These are phyloP conservation scores for Argya squamiceps DNA, from an alignment of 2,797 vertebrate species.

Conservation along the genomic window DNA sequence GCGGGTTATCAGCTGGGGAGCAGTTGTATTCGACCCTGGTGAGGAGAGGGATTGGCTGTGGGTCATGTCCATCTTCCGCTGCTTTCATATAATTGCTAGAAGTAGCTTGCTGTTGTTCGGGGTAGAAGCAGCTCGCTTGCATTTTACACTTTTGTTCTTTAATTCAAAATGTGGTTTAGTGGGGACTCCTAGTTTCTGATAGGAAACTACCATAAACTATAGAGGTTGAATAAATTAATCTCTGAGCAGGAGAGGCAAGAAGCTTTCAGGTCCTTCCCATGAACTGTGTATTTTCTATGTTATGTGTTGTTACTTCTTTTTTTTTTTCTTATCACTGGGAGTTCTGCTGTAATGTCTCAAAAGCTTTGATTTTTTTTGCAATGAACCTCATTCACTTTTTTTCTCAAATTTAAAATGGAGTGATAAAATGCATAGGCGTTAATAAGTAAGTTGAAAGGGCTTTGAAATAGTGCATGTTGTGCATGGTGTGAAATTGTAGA, in stretches of 20 bases:
- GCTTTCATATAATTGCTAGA: neutral
- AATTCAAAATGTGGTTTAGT: neutral
- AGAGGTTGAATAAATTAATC: neutral
- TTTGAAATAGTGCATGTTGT: constrained; percentile 35
- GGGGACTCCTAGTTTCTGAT: neutral
- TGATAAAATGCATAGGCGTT: neutral
- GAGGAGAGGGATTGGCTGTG: neutral
- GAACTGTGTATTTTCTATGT: neutral
- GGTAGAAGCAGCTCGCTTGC: neutral
- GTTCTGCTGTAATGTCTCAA: neutral
- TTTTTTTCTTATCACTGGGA: neutral
- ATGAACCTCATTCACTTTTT: neutral
- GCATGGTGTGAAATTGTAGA: constrained; percentile 14
- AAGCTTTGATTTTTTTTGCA: constrained; percentile 17
- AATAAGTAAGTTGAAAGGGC: constrained; percentile 51
- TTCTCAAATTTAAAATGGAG: neutral
- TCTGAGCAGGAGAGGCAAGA: neutral
- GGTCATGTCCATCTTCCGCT: neutral
- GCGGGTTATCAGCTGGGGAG: neutral
- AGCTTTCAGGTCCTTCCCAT: neutral
- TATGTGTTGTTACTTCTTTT: neutral
- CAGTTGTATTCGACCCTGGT: neutral
- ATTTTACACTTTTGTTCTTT: neutral
- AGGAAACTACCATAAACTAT: neutral
- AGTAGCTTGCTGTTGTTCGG: neutral